Percentiles rank a stretch among this genome's conserved stretches.
These are phyloP conservation scores for Microcebus griseorufus DNA, from an alignment of 2,113 vertebrate species.

Conservation along the genomic window DNA sequence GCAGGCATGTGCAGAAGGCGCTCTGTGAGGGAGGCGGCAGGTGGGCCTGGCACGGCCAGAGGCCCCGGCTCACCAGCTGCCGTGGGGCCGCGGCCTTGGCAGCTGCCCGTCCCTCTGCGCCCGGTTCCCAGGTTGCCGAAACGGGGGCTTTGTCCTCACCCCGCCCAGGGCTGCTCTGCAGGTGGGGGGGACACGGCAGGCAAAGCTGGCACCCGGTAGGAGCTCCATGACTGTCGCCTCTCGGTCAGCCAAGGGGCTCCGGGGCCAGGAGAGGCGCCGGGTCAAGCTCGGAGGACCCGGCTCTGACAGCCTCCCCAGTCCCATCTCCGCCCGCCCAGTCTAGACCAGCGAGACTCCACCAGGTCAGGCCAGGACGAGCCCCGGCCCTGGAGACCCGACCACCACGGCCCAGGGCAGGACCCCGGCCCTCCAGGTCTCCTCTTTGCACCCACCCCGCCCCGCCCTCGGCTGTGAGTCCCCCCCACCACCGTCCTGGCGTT, in stretches of 20 bases:
- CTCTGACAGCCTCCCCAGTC: not conserved
- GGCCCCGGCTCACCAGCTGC: too few species aligned
- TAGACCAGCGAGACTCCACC: not conserved
- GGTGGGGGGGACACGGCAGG: not conserved
- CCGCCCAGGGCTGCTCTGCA: not conserved
- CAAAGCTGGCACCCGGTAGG: too few species aligned
- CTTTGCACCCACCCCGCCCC: not conserved
- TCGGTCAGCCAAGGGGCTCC: not conserved
- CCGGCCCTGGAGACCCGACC: accelerated
- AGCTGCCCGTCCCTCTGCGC: not conserved
- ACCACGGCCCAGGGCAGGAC: not conserved
- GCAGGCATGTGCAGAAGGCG: accelerated
- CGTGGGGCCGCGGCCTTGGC: not conserved
- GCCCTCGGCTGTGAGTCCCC: too few species aligned
- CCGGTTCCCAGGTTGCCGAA: not conserved
- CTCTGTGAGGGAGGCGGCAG: not conserved
- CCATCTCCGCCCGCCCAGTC: not conserved
- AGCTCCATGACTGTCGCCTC: accelerated
- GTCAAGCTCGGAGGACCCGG: too few species aligned
- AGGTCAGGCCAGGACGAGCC: too few species aligned
- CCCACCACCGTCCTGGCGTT: accelerated
- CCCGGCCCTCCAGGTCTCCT: not conserved
- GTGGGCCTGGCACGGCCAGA: accelerated
- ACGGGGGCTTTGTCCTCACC: not conserved
- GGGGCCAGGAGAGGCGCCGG: too few species aligned